Percentiles rank a stretch among this genome's conserved stretches.
Evolutionary conservation across 2,888 invertebrate genomes (phyloP).

Genomic region (Cosmorhoe ocellata): DNA sequence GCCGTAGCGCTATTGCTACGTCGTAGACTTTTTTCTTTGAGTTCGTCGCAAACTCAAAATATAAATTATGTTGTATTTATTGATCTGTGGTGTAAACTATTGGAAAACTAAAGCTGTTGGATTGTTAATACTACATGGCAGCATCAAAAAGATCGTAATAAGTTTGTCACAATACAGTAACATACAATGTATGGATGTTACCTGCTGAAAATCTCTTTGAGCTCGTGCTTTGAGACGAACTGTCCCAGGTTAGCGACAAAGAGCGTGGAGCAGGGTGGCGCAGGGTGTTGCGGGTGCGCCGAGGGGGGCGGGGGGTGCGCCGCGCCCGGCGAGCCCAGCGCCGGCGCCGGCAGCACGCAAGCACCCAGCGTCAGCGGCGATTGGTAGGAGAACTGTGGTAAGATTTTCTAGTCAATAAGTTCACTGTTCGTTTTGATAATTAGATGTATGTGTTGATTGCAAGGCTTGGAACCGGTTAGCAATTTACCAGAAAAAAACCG

Average conservation of each 20-base stretch:
- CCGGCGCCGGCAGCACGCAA: slow-evolving; percentile 96
- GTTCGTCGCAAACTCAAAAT: not conserved
- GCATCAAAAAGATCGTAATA: slow-evolving; percentile 13
- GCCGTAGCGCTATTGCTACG: slow-evolving; percentile 11
- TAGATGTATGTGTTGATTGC: too few relatives aligned
- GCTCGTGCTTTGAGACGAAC: slow-evolving; percentile 98
- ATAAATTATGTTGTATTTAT: too few relatives aligned
- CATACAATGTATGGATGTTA: slow-evolving; percentile 53
- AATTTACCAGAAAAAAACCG: too few relatives aligned
- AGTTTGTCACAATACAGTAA: slow-evolving; percentile 8
- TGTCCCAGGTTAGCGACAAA: slow-evolving; percentile 99
- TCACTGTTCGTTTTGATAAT: not conserved
- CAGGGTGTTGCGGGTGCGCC: slow-evolving; percentile 82
- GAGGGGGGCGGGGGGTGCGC: slow-evolving; percentile 86
- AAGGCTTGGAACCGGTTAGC: too few relatives aligned
- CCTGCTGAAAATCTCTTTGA: slow-evolving; percentile 99
- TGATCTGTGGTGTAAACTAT: too few relatives aligned
- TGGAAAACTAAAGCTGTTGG: not conserved
- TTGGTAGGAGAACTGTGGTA: slow-evolving; percentile 41
- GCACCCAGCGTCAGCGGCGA: slow-evolving; percentile 84
- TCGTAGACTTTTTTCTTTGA: not conserved
- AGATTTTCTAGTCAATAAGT: not conserved
- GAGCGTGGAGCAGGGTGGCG: slow-evolving; percentile 97
- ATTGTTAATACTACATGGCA: not conserved
- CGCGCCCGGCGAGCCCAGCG: slow-evolving; percentile 93